Base-by-base conservation (phyloP, 2,113 vertebrate genomes). In the Phalacrocorax carbo region DNA sequence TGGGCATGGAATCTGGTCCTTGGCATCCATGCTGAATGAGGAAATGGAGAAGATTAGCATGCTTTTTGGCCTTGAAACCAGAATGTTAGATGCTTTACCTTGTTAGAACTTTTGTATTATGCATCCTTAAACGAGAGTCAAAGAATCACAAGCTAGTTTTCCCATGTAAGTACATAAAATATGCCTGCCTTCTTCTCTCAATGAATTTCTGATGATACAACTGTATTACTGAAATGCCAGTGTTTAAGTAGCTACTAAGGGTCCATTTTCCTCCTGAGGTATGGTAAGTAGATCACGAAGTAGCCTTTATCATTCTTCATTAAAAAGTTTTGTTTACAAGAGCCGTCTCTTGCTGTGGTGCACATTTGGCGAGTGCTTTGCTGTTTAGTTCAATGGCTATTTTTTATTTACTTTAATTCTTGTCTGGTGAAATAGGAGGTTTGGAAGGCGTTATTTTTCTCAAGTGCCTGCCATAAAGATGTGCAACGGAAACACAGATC, bases 261-360 rank as follows among this genome's bases (percentile, higher is more conserved):
- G 26, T 85, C 20, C 26, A 15, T 87, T 80, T 82, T 75, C 15
- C 14, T 69, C 40, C 48, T 95, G 40, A 36, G 34, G 16, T 82
- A 25, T 48, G 66, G 66, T 93, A 80, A 95, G 70, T 91, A 79
- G 61, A 82, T 68, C 40, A 73, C 54, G 62, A 91, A 91, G 36
- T 54, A 82, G 34, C 46, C 46, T 70, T 76, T 38, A 14, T 77
- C 10, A 21, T 90, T 84, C 23, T 76, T 79, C 34, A 49, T 86
- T 46, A 49, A 77, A 32, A 79, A 42, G 8, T 34, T 76, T 75
- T 38, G 12, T 82, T 91, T 91, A 17, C 42, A 52, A 34, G 60
- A 44, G 6, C 30, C 82, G n/a, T 80, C 27, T 65, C 52, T 55
- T 70, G 40, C 36, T 84, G 1, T 51, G 30, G 30, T 57, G 36